These are phyloP conservation scores for Eublepharis macularius DNA, from an alignment of 2,113 vertebrate genomes.

Conservation along the genomic window DNA sequence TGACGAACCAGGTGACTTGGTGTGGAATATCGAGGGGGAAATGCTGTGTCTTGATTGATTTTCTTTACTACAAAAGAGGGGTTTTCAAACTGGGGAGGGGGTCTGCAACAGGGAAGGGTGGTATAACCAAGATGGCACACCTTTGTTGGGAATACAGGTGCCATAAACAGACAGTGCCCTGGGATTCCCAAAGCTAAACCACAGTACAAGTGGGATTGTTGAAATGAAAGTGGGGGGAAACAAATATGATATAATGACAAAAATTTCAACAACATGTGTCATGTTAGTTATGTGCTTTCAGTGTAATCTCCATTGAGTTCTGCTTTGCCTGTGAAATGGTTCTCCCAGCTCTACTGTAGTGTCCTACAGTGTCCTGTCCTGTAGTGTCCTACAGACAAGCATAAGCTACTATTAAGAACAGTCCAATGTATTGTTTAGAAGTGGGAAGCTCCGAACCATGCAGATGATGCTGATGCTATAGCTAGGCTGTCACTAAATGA, in stretches of 20 bases:
- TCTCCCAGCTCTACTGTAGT: not conserved
- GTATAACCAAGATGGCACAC: too few relatives aligned
- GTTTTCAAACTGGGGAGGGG: not conserved
- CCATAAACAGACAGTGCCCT: too few relatives aligned
- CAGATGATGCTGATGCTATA: not conserved
- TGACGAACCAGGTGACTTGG: conserved; percentile 42
- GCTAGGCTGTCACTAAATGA: not conserved
- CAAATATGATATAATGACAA: too few relatives aligned
- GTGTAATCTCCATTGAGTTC: not conserved
- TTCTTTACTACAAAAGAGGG: not conserved
- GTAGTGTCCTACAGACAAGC: too few relatives aligned
- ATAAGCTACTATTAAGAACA: too few relatives aligned
- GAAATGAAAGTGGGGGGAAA: too few relatives aligned
- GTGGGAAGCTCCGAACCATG: not conserved
- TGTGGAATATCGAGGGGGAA: not conserved
- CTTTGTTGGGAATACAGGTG: too few relatives aligned
- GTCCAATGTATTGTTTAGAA: too few relatives aligned
- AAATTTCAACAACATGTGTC: not conserved
- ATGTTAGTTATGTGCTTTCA: not conserved
- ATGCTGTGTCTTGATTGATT: not conserved
- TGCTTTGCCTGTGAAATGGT: not conserved
- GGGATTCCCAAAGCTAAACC: too few relatives aligned
- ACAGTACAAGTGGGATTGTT: too few relatives aligned
- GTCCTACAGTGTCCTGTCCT: too few relatives aligned
- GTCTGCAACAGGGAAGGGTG: not conserved